Percentiles rank a stretch among this genome's conserved stretches.
phyloP scores from a whole-genome alignment of 2,113 vertebrate species.

The Synodontis membranacea region DNA sequence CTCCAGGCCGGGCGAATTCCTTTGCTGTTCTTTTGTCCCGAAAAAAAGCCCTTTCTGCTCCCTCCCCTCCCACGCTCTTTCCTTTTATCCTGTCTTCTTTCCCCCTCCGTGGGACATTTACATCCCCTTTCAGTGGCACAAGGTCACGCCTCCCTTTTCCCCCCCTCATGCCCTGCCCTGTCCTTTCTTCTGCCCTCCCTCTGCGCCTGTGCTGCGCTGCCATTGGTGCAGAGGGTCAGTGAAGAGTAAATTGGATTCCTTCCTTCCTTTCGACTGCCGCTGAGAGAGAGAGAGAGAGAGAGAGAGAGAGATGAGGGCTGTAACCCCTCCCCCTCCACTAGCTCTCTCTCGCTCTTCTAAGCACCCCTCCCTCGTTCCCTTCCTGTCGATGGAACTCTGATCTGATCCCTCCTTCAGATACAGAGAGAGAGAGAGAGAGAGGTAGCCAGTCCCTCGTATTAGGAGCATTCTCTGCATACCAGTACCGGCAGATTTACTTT shows the following conservation, averaged over 20 bases:
- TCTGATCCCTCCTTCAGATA: conserved; percentile 56
- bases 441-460: neutral
- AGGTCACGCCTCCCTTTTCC: conserved; percentile 70
- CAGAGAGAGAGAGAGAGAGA: neutral
- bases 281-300: conserved; percentile 33
- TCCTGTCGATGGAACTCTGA: conserved; percentile 64
- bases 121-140: conserved; percentile 71
- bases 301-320: conserved; percentile 27
- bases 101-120: conserved; percentile 68
- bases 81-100: conserved; percentile 52
- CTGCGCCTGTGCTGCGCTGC: conserved; percentile 44
- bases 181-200: conserved; percentile 45
- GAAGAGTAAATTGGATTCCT: neutral
- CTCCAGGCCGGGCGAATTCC: conserved; percentile 29
- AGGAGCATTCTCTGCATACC: conserved; percentile 7
- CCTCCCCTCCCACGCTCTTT: conserved; percentile 31
- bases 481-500: neutral
- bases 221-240: conserved; percentile 47
- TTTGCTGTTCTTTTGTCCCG: conserved; percentile 31
- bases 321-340: conserved; percentile 58
- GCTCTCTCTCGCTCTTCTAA: conserved; percentile 41
- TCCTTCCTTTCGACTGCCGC: neutral
- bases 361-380: conserved; percentile 53
- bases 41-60: conserved; percentile 26
- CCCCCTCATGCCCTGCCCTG: conserved; percentile 56